A percentile compares a stretch with the other conserved stretches of the same genome.
phyloP scores from a whole-genome alignment of 2,797 vertebrate genomes.

The Vultur gryphus region DNA sequence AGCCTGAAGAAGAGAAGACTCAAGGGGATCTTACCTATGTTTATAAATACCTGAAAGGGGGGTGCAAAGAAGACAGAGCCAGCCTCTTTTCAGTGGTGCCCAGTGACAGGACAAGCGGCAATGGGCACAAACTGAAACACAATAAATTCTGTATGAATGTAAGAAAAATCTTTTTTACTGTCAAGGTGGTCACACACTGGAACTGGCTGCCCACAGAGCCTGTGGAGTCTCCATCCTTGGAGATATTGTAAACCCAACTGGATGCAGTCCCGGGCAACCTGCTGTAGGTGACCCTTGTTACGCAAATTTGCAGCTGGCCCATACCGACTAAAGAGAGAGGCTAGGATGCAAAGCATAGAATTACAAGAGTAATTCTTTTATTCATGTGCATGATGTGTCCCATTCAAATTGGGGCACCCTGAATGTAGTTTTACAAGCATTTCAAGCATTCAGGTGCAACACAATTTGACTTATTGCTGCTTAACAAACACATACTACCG shows the following conservation, averaged over 20 bases:
- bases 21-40: neutral
- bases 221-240: neutral
- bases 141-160: neutral
- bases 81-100: neutral
- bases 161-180: neutral
- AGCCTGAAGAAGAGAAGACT: neutral
- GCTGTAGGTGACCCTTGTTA: neutral
- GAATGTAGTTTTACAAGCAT: neutral
- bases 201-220: neutral
- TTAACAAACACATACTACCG: neutral
- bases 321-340: neutral
- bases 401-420: neutral
- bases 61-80: neutral
- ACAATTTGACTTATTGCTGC: neutral
- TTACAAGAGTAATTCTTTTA: neutral
- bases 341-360: neutral
- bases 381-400: neutral
- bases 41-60: neutral
- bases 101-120: neutral
- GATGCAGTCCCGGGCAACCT: neutral
- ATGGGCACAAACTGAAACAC: neutral
- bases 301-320: neutral
- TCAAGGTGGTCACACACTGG: neutral
- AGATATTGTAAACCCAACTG: neutral
- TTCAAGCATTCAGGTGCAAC: neutral